Base-by-base conservation (phyloP, 2,113 vertebrate genomes). In the Archilochus colubris region DNA sequence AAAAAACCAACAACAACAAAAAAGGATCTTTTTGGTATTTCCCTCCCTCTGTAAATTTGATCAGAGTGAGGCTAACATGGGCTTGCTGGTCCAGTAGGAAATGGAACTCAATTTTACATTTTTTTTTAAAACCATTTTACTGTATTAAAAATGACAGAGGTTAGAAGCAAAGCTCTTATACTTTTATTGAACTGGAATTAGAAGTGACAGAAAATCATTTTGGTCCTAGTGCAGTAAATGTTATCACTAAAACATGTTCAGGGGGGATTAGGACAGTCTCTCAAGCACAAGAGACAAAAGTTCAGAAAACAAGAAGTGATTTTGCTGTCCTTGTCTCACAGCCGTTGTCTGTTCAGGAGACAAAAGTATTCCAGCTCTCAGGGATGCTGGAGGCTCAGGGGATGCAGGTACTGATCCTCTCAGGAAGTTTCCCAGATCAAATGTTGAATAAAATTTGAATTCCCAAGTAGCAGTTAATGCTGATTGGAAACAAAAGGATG, bases 81-180 rank as follows among this genome's bases (percentile, higher is more conserved):
- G 90, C 91, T 97, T 95, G 96, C 94, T 96, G 96, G 95, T 96
- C 96, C 67, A 33, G 95, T 92, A 97, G 96, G 97, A 97, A 96
- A 94, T 85, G 58, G 97, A 98, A 97, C 97, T 98, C 97, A 97
- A 97, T 98, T 98, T 97, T 97, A 97, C 94, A 43, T 96, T 97
- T 97, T 94, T 92, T 95, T 95, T 97, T 91, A 38, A 96, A 96
- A 94, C 96, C 97, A 97, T 97, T 98, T 97, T 97, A 96, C 82
- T 93, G 97, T 97, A 98, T 98, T 98, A 97, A 94, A 97, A 98
- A 98, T 98, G 98, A 98, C 98, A 98, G 98, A 97, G 98, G 97
- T 98, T 98, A 98, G 97, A 97, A 97, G 95, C 96, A 97, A 97
- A 98, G 97, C 94, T 96, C 96, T 96, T 97, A 95, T 67, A 96